Conservation (phyloP, 2,888 invertebrate species). For the Aphrophora alni region DNA sequence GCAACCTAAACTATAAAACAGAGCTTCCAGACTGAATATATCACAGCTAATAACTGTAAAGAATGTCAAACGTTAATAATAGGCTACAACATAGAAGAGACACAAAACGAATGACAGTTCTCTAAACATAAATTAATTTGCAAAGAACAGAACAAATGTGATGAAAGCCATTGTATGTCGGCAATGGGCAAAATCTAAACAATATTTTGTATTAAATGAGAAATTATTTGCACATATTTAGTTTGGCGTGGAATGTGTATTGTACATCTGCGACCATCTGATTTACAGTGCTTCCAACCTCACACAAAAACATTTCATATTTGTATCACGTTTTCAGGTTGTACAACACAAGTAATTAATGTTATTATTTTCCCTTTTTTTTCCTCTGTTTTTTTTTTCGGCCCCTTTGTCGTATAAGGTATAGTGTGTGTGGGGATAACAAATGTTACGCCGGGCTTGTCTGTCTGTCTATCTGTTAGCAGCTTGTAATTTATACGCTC, state of each 20-base stretch:
- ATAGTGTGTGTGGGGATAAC: neutral
- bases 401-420: neutral
- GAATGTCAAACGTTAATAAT: neutral
- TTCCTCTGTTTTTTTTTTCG: neutral
- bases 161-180: neutral
- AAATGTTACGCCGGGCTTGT: neutral
- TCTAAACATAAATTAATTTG: neutral
- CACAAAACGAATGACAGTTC: neutral
- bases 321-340: slow-evolving; percentile 6
- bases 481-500: neutral
- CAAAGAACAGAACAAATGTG: neutral
- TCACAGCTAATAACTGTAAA: neutral
- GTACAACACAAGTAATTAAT: neutral
- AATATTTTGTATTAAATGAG: slow-evolving; percentile 9
- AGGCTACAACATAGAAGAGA: too few species aligned
- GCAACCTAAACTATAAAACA: too few species aligned
- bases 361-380: neutral
- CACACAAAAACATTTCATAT: neutral
- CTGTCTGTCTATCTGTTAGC: neutral
- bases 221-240: slow-evolving; percentile 9
- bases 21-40: too few species aligned
- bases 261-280: neutral
- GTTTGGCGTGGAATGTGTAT: slow-evolving; percentile 5
- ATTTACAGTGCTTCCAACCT: neutral
- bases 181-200: neutral